Evolutionary conservation across 2,113 vertebrate species (phyloP), one percentile per base, ranked within the genome.

Genomic region (Chlamydotis undulata): DNA sequence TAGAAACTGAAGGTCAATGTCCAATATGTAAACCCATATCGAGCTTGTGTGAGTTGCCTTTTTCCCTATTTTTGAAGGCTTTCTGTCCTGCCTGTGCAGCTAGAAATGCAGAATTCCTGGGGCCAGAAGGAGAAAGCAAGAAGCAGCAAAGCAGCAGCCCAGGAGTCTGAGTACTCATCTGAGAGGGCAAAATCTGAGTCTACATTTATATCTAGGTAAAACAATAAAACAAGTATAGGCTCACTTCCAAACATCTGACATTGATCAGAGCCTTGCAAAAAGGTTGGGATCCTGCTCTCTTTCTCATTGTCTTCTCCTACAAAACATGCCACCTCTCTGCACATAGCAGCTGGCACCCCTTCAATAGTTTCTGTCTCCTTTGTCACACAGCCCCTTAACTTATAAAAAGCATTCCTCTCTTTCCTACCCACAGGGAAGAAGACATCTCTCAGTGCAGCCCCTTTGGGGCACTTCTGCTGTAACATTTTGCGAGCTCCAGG

Each of bases 401-500:
- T 23, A 31, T 10, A 31, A 74, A 49, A 75, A 28, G 52, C 17
- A 10, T 2, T 11, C 9, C 35, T 55, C 19, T 60, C 7, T 55
- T 6, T 49, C 35, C 61, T 87, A 8, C 6, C 4, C 52, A 43
- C 2, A 0, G 3, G 12, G 39, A 70, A 69, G 21, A 13, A 2
- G 7, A 13, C 11, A 12, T 37, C 33, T 56, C 16, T 59, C 56
- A 25, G 22, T 19, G 23, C 35, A 68, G 35, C 5, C 33, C 59
- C 31, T 35, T 52, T 71, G 56, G 39, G 49, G 1, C 22, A 52
- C 39, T 87, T 71, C 56, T 94, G 25, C 28, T 59, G 14, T 39
- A 45, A 28, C 4, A 15, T 22, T 1, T 0, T 25, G 5, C 0
- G 0, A 71, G 56, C 4, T 59, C 10, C 8, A 24, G 31, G 29